Conservation (phyloP, 1,140 invertebrate genomes). For the Centruroides vittatus region DNA sequence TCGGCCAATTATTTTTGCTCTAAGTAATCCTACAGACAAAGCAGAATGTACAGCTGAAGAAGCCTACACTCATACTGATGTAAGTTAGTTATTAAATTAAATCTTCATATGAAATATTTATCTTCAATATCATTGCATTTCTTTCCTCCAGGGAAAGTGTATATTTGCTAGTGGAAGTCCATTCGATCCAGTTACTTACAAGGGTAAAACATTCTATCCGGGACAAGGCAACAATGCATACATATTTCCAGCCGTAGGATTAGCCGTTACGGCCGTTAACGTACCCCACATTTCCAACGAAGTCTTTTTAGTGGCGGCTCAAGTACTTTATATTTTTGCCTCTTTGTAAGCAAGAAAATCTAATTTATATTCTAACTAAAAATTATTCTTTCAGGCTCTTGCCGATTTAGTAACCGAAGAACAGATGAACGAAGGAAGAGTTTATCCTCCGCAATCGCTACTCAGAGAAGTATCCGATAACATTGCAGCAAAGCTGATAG, state of each 20-base stretch:
- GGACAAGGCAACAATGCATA: conserved; percentile 91
- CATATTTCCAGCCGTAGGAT: conserved; percentile 84
- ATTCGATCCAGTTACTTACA: conserved; percentile 60
- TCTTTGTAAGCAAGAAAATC: too few relatives aligned
- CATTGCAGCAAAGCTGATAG: conserved; percentile 69
- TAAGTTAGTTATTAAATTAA: conserved; percentile 27
- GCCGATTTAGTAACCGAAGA: conserved; percentile 63
- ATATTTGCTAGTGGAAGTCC: conserved; percentile 87
- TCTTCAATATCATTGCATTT: too few relatives aligned
- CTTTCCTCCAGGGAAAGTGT: conserved; percentile 49
- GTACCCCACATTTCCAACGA: not conserved
- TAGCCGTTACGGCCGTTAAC: conserved; percentile 37
- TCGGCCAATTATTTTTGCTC: conserved; percentile 78
- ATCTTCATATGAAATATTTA: too few relatives aligned
- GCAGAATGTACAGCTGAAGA: conserved; percentile 93
- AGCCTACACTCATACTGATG: conserved; percentile 72
- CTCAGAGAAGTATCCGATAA: conserved; percentile 76
- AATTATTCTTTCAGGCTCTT: conserved; percentile 42
- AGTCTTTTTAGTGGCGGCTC: not conserved
- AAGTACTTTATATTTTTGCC: not conserved
- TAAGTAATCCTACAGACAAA: conserved; percentile 90
- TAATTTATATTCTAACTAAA: too few relatives aligned
- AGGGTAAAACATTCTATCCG: conserved; percentile 63
- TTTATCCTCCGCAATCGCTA: conserved; percentile 83
- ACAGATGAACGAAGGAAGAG: conserved; percentile 69